These are phyloP conservation scores for Amyelois transitella DNA, from an alignment of 1,140 invertebrate genomes.

Conservation along the genomic window DNA sequence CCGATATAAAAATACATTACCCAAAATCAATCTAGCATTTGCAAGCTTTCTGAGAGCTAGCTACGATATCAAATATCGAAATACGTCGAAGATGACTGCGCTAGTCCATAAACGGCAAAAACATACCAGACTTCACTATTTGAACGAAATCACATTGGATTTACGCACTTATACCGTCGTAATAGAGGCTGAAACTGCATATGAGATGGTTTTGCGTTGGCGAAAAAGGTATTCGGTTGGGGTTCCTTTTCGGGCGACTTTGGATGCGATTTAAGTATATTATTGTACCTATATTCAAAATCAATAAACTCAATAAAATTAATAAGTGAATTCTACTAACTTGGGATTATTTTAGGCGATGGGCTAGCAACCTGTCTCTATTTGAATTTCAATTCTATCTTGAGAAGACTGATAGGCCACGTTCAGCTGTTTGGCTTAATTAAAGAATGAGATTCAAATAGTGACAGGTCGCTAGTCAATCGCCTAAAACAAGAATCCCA, in stretches of 20 bases:
- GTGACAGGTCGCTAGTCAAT: no score
- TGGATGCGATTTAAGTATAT: not conserved
- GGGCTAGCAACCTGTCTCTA: no score
- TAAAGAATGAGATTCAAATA: no score
- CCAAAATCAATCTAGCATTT: not conserved
- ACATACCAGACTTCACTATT: not conserved
- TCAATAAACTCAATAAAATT: no score
- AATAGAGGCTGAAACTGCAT: not conserved
- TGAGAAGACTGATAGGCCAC: no score
- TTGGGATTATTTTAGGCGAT: no score
- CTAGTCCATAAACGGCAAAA: slow-evolving; percentile 18
- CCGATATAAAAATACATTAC: not conserved
- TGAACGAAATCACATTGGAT: not conserved
- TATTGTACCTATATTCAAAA: not conserved
- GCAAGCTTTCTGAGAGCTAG: not conserved
- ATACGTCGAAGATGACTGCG: slow-evolving; percentile 17
- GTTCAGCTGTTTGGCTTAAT: no score
- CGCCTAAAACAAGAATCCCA: no score
- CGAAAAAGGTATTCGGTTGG: not conserved
- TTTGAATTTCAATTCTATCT: no score
- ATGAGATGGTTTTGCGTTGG: not conserved
- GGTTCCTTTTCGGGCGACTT: not conserved
- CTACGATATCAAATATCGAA: slow-evolving; percentile 9
- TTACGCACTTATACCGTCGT: slow-evolving; percentile 5
- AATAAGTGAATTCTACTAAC: no score